These are phyloP conservation scores for Noctua pronuba DNA, from an alignment of 2,888 invertebrate genomes.

Conservation along the genomic window DNA sequence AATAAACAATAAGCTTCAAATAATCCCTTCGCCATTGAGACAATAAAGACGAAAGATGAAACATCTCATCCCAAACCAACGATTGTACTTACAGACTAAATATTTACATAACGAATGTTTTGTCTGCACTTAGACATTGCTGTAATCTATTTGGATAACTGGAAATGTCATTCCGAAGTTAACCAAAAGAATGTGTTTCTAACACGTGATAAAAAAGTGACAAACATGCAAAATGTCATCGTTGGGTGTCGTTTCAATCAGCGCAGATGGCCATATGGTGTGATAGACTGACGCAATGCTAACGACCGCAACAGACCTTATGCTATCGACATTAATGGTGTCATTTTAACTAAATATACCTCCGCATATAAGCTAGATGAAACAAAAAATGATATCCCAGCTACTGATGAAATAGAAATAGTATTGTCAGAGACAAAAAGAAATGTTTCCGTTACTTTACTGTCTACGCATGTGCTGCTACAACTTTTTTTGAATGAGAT, in stretches of 20 bases:
- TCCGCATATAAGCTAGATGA: conserved; percentile 33
- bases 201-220: conserved; percentile 26
- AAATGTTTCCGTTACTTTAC: conserved; percentile 45
- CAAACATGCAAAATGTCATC: conserved; percentile 58
- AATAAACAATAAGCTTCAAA: conserved; percentile 45
- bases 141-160: conserved; percentile 57
- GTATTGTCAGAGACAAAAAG: conserved; percentile 37
- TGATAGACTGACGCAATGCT: conserved; percentile 73
- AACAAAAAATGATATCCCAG: conserved; percentile 34
- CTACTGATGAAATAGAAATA: conserved; percentile 39
- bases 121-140: conserved; percentile 43
- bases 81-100: conserved; percentile 55
- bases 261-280: conserved; percentile 70
- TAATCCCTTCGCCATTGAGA: conserved; percentile 46
- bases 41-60: conserved; percentile 39
- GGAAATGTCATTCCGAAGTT: conserved; percentile 43
- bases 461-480: conserved; percentile 18
- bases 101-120: conserved; percentile 59
- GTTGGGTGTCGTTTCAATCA: conserved; percentile 60
- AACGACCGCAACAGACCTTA: conserved; percentile 69
- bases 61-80: conserved; percentile 33
- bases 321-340: conserved; percentile 67
- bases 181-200: conserved; percentile 17
- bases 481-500: conserved; percentile 25
- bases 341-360: conserved; percentile 61